Base-by-base conservation (phyloP, 2,113 vertebrate genomes). In the Cryptotis parvus region DNA sequence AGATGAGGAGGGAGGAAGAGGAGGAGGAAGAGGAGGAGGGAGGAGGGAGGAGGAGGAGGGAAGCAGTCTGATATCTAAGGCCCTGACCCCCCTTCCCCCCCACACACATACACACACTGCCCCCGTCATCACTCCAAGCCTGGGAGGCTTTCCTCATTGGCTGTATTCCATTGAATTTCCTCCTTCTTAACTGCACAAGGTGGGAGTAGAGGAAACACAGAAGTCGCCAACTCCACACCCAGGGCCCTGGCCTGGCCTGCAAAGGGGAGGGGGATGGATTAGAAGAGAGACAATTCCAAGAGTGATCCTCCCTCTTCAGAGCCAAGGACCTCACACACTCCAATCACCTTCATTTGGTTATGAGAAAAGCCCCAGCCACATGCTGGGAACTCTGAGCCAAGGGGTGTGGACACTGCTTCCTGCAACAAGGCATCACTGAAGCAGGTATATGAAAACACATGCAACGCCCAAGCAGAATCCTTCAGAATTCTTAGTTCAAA, bases 121-220 rank as follows among this genome's bases (percentile, higher is more conserved):
- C 74, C 24, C 58, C 69, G 26, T 9, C 8, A 0, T 0, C 0
- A 5, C 33, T n/a, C 52, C 52, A 9, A 29, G 4, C 20, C 31
- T 43, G 9, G 20, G 11, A 1, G 26, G n/a, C 18, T 39, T 61
- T 63, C 63, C 9, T 37, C 74, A 2, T 27, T 20, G 2, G 58
- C 49, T 14, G 49, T 33, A 37, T 52, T 5, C 9, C 55, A n/a
- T 31, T 0, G 41, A 1, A 6, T 27, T 6, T 41, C n/a, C 7
- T 55, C 3, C 8, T 4, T 14, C 69, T 31, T 15, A 12, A 5
- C 7, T 0, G 0, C 43, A 11, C 1, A 3, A 9, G 58, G 8
- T 18, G 3, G 1, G 37, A 27, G 5, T 45, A 15, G 24, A 66
- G 45, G 58, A 63, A 12, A 35, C 1, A 3, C 90, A 2, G 26